A percentile compares a stretch with the other conserved stretches of the same genome.
Evolutionary conservation across 2,113 vertebrate species (phyloP).

Genomic region (Podarcis cretensis): DNA sequence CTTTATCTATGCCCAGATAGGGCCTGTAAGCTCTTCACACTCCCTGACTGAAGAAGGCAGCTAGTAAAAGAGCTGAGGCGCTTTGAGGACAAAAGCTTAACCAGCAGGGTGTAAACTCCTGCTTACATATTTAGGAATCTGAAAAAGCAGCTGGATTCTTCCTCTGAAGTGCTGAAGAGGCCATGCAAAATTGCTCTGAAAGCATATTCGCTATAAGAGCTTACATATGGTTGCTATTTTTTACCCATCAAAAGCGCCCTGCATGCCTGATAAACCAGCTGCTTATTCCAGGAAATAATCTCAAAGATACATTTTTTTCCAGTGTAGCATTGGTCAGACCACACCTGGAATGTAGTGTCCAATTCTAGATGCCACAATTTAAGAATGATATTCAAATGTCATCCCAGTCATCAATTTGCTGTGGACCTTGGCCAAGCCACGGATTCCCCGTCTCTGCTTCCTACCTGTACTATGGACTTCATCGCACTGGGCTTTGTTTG

Average conservation of each 20-base stretch:
- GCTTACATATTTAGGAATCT: conserved; percentile 8
- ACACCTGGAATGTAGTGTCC: too few species aligned
- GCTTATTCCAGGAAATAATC: background rate
- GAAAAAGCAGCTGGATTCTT: conserved; percentile 4
- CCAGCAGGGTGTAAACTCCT: background rate
- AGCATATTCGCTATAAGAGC: background rate
- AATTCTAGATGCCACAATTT: too few species aligned
- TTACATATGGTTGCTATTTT: background rate
- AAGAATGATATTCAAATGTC: background rate
- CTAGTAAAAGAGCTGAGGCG: background rate
- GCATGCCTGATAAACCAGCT: background rate
- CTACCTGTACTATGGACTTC: background rate
- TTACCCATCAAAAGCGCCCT: too few species aligned
- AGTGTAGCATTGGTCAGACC: background rate
- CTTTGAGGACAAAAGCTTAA: conserved; percentile 17
- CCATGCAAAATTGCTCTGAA: background rate
- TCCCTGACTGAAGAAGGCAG: background rate
- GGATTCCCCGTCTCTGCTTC: background rate
- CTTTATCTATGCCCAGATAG: conserved; percentile 11
- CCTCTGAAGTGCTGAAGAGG: background rate
- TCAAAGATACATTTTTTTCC: too few species aligned
- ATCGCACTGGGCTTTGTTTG: background rate
- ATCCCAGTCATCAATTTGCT: background rate
- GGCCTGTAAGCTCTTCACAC: conserved; percentile 3
- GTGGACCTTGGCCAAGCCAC: background rate